Base-by-base conservation (phyloP, 2,888 invertebrate species). In the Pristionchus arcanus region DNA sequence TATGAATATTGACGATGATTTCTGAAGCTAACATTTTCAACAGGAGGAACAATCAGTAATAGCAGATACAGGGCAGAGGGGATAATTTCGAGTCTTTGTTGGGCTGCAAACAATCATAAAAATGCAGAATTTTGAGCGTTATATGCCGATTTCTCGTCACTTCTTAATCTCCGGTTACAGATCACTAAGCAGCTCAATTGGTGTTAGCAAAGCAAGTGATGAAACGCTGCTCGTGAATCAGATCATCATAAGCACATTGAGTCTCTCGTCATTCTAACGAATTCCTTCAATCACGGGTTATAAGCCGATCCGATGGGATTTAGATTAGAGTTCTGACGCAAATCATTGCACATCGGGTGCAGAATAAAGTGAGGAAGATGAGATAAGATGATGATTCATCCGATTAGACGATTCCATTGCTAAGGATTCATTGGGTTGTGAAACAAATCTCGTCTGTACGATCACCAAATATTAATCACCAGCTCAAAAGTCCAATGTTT, bases 261-360 rank as follows among this genome's bases (percentile, higher is more conserved):
- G 5, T 31, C 28, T 15, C 77, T 37, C 77, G 42, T 42, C 42
- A 42, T n/a, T 49, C 77, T 77, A 21, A 77, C 77, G 77, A 77
- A 77, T 77, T 42, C 68, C 31, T 31, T 28, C 77, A 42, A 77
- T 77, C 77, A 77, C 77, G 77, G 77, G 77, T 42, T 77, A 21
- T 77, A 77, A 77, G 37, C 68, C 68, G 31, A 68, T n/a, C 28
- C 31, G 31, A 68, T n/a, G n/a, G 77, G 77, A 77, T 77, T 77
- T 42, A 42, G 77, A 77, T 74, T 37, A 0, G 37, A 77, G 77
- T 42, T 7, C 77, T 77, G 77, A 77, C 77, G 77, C 77, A 77
- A 77, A 25, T 77, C 25, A 42, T 28, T 71, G 71, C 59, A 59
- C 59, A 59, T 59, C 59, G 59, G 71, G 28, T 66, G 66, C 11